Conservation (phyloP, 2,113 vertebrate genomes). For the Procapra przewalskii region DNA sequence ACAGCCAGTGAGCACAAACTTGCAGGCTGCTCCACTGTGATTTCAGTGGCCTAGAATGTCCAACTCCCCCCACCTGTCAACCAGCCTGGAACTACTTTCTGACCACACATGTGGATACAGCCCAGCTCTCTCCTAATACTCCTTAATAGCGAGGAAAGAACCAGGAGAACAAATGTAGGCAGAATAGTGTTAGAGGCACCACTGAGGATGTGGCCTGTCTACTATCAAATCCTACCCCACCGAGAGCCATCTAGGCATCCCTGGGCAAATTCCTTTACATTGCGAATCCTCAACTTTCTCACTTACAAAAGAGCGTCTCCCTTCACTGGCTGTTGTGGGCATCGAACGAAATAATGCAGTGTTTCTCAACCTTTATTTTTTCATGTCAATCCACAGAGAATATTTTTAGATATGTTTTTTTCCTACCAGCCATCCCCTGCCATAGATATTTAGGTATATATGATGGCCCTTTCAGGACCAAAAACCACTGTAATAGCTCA, state of each 20-base stretch:
- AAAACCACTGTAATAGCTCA: background rate
- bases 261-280: background rate
- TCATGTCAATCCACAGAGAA: background rate
- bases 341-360: background rate
- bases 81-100: no score
- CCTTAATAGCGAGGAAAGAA: background rate
- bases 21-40: fast-evolving
- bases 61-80: fast-evolving
- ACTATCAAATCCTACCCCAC: background rate
- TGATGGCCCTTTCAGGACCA: background rate
- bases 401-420: background rate
- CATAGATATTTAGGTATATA: background rate
- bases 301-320: background rate
- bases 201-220: background rate
- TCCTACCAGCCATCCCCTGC: no score
- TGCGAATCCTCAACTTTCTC: background rate
- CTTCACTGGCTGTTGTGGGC: background rate
- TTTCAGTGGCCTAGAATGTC: background rate
- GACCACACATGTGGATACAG: background rate
- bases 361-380: background rate
- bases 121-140: background rate
- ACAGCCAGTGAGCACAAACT: no score
- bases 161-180: no score
- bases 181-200: background rate
- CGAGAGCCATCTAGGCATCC: background rate